These are phyloP conservation scores for Mythimna pallens DNA, from an alignment of 2,888 invertebrate genomes.

Conservation along the genomic window DNA sequence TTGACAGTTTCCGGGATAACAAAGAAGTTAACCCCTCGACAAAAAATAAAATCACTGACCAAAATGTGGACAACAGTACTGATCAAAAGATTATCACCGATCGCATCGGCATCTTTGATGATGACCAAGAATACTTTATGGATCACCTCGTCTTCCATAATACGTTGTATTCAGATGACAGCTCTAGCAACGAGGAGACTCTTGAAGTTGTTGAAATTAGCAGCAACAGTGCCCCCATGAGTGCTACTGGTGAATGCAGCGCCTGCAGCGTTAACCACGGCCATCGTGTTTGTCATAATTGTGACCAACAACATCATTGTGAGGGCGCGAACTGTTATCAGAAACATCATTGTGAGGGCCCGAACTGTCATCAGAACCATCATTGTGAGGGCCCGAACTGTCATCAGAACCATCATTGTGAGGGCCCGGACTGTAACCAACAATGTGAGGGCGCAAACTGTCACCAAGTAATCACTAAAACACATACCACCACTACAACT, in stretches of 20 bases:
- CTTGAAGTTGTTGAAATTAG: constrained; percentile 11
- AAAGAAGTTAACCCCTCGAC: not conserved
- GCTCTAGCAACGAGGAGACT: not conserved
- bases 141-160: constrained; percentile 14
- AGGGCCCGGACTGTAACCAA: too few species aligned
- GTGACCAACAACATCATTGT: constrained; percentile 18
- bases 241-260: not conserved
- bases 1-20: constrained; percentile 1
- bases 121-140: not conserved
- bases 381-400: constrained; percentile 26
- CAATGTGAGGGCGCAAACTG: constrained; percentile 22
- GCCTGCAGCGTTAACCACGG: constrained; percentile 7
- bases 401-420: not conserved
- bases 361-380: constrained; percentile 20
- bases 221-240: constrained; percentile 7
- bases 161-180: not conserved
- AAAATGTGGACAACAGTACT: constrained; percentile 20
- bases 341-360: constrained; percentile 9
- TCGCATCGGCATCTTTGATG: not conserved
- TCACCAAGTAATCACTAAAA: constrained; percentile 9
- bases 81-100: not conserved
- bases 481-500: not conserved
- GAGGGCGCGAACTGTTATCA: constrained; percentile 23
- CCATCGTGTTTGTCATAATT: constrained; percentile 9
- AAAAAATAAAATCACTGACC: constrained; percentile 14